These are phyloP conservation scores for Thunnus albacares DNA, from an alignment of 2,797 vertebrate genomes.

Conservation along the genomic window DNA sequence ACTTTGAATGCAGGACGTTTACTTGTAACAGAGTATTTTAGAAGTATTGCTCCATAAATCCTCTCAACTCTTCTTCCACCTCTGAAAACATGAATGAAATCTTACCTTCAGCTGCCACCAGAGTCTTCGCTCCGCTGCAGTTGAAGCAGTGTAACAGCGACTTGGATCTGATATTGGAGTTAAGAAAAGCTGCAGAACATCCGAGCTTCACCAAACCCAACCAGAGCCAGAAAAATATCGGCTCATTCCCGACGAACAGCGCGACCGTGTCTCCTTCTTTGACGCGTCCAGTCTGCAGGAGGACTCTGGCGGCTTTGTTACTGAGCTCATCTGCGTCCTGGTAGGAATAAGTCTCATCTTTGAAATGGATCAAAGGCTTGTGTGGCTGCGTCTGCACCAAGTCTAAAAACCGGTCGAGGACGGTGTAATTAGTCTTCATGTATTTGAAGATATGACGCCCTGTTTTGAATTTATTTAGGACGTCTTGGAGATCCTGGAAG, in stretches of 20 bases:
- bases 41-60: no score
- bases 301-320: conserved; percentile 80
- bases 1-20: no score
- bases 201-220: conserved; percentile 88
- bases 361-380: conserved; percentile 82
- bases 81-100: no score
- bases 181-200: conserved; percentile 87
- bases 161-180: conserved; percentile 83
- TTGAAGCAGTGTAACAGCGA: conserved; percentile 87
- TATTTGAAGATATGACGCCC: background rate
- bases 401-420: conserved; percentile 79
- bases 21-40: no score
- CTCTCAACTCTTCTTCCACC: no score
- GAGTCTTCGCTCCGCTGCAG: conserved; percentile 81
- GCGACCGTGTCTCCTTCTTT: conserved; percentile 85
- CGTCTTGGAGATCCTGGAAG: conserved; percentile 49
- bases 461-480: fast-evolving
- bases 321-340: conserved; percentile 84
- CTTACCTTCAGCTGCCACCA: conserved; percentile 85
- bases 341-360: conserved; percentile 79
- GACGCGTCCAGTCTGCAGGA: conserved; percentile 75
- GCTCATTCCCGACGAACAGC: conserved; percentile 85
- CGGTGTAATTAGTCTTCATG: conserved; percentile 52
- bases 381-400: conserved; percentile 70
- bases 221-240: conserved; percentile 85